phyloP scores from a whole-genome alignment of 2,113 vertebrate genomes.

The Rutilus rutilus region DNA sequence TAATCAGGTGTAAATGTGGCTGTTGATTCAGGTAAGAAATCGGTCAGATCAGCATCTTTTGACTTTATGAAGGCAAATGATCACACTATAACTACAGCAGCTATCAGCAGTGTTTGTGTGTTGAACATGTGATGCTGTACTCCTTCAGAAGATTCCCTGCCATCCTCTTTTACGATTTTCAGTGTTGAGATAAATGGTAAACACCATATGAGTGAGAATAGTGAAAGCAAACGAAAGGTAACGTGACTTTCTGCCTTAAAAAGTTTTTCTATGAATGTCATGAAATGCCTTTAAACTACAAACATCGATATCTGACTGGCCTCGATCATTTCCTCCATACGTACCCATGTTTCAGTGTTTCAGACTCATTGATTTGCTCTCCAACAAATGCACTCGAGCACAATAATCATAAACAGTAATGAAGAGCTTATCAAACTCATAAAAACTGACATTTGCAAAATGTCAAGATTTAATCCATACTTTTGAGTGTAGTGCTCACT shows the following conservation, averaged over 20 bases:
- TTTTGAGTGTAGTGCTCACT: constrained; percentile 24
- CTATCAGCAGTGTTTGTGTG: not conserved
- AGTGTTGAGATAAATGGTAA: not conserved
- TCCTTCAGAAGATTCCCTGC: not conserved
- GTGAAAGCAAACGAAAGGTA: not conserved
- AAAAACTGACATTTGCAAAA: constrained; percentile 52
- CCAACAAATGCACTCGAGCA: not conserved
- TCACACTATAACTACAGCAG: not conserved
- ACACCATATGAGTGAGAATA: not conserved
- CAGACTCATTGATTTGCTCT: constrained; percentile 2
- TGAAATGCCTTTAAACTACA: not conserved
- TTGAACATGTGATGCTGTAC: not conserved
- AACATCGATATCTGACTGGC: not conserved
- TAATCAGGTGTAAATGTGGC: not conserved
- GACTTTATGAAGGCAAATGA: not conserved
- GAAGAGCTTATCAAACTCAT: constrained; percentile 22
- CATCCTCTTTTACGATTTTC: too few species aligned
- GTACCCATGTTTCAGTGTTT: not conserved
- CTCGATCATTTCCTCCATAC: not conserved
- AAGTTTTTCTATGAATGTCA: not conserved
- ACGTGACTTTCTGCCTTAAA: not conserved
- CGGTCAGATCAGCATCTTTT: not conserved
- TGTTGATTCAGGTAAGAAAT: not conserved
- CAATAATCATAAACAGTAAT: not conserved
- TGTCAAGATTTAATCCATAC: constrained; percentile 48